Evolutionary conservation across 1,140 invertebrate species (phyloP).

Genomic region (Pemphigus obesinymphae): DNA sequence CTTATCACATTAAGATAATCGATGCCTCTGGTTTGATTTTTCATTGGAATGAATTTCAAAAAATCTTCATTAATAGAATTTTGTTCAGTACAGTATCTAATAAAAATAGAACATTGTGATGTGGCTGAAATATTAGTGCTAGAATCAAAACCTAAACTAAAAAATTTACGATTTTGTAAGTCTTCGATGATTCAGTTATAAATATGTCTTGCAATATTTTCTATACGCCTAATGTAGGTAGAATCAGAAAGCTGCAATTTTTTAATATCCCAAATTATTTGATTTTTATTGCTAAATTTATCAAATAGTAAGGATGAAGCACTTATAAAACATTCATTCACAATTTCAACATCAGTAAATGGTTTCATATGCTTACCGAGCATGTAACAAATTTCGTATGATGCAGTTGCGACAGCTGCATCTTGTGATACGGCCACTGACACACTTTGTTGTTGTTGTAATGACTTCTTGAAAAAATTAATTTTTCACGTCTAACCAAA

Average conservation of each 20-base stretch:
- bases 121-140: not conserved
- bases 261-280: too few relatives aligned
- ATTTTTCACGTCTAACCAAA: too few relatives aligned
- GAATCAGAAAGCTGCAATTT: too few relatives aligned
- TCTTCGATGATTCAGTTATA: not conserved
- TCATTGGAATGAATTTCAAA: too few relatives aligned
- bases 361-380: conserved; percentile 34
- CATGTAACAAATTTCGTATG: conserved; percentile 16
- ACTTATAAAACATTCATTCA: conserved; percentile 24
- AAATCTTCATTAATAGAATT: too few relatives aligned
- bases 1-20: too few relatives aligned
- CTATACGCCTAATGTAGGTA: too few relatives aligned
- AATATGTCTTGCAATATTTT: not conserved
- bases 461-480: conserved; percentile 11
- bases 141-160: not conserved
- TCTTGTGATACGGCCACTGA: conserved; percentile 8
- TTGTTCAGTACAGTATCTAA: too few relatives aligned
- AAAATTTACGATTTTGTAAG: not conserved
- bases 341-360: too few relatives aligned
- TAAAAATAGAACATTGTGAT: not conserved
- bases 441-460: not conserved
- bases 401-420: too few relatives aligned
- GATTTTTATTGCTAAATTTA: too few relatives aligned
- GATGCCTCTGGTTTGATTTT: too few relatives aligned
- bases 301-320: not conserved